A percentile compares a stretch with the other conserved stretches of the same genome.
These are phyloP conservation scores for Folsomia manolachei DNA, from an alignment of 2,888 invertebrate genomes.

Conservation along the genomic window DNA sequence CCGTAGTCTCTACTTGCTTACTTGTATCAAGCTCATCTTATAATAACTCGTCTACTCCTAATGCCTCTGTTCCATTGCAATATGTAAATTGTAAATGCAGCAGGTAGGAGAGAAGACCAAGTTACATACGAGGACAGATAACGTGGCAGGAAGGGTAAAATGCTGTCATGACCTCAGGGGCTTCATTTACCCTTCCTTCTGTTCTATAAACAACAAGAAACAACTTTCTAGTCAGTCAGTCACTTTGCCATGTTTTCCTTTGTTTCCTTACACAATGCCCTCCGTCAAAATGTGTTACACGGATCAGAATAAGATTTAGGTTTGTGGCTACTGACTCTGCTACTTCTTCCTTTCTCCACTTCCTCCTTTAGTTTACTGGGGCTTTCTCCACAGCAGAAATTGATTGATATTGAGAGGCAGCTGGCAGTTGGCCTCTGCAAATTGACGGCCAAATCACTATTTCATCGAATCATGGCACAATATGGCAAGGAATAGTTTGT, in stretches of 20 bases:
- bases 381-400: background rate
- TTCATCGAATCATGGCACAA: no score
- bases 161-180: slow-evolving; percentile 15
- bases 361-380: no score
- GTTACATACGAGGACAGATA: background rate
- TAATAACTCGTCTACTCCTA: no score
- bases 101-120: no score
- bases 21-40: no score
- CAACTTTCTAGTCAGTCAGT: slow-evolving; percentile 5
- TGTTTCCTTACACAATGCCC: background rate
- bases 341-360: background rate
- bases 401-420: background rate
- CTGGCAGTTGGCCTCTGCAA: no score
- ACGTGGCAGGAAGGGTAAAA: background rate
- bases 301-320: slow-evolving; percentile 2
- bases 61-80: background rate
- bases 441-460: no score
- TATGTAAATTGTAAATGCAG: slow-evolving; percentile 9
- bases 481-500: no score
- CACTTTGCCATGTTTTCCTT: slow-evolving; percentile 2
- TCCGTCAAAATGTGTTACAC: background rate
- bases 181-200: slow-evolving; percentile 7
- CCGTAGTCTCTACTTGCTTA: no score
- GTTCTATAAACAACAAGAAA: slow-evolving; percentile 2
- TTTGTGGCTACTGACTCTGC: no score